Percentiles rank a stretch among this genome's conserved stretches.
Conservation (phyloP, 1,140 invertebrate species). For the Maniola jurtina region DNA sequence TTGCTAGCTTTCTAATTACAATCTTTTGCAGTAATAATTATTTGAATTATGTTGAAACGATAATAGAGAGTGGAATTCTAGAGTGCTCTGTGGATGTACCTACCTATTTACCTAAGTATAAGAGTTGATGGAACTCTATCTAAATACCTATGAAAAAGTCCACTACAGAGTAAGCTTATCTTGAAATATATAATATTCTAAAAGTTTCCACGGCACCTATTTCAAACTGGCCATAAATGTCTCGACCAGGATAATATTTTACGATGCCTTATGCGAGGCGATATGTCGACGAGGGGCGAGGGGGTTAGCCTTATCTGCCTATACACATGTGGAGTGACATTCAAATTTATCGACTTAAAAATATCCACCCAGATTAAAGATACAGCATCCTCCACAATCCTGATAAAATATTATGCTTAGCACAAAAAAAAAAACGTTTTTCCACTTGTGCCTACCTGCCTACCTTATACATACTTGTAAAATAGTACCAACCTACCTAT, state of each 20-base stretch:
- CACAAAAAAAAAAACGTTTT: slow-evolving; percentile 17
- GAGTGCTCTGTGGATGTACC: too few species aligned
- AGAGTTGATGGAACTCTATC: too few species aligned
- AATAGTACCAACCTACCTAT: too few species aligned
- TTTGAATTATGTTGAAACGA: too few species aligned
- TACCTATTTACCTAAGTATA: too few species aligned
- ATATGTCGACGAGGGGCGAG: slow-evolving; percentile 45
- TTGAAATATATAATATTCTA: slow-evolving; percentile 49
- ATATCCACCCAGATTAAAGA: slow-evolving; percentile 70
- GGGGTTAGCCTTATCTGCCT: slow-evolving; percentile 61
- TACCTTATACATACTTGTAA: too few species aligned
- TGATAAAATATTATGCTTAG: slow-evolving; percentile 28
- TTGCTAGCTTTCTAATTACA: too few species aligned
- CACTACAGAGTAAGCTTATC: slow-evolving; percentile 16
- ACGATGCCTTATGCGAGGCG: slow-evolving; percentile 58
- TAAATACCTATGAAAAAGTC: too few species aligned
- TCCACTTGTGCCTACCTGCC: not conserved
- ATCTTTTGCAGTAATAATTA: too few species aligned
- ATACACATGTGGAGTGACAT: slow-evolving; percentile 67
- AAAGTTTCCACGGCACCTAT: slow-evolving; percentile 67
- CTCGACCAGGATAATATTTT: slow-evolving; percentile 73
- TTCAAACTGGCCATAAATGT: slow-evolving; percentile 71
- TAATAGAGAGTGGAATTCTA: too few species aligned
- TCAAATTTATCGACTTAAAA: slow-evolving; percentile 76
- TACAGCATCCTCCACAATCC: slow-evolving; percentile 42